Evolutionary conservation across 2,113 vertebrate genomes (phyloP).

Genomic region (Pandion haliaetus): DNA sequence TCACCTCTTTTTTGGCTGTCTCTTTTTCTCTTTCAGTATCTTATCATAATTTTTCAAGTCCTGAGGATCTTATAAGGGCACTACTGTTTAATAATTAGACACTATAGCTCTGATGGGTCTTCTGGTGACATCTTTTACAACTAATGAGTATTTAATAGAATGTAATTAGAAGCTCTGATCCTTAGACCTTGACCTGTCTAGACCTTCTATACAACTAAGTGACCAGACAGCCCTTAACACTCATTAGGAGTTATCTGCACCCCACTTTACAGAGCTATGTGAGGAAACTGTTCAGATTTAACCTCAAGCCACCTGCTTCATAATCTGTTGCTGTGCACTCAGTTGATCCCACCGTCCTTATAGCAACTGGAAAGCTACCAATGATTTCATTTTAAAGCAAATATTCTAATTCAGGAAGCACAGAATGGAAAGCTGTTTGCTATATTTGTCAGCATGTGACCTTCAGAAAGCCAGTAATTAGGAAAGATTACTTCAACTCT

Average conservation of each 20-base stretch:
- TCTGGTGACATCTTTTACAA: constrained; percentile 18
- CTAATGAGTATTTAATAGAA: constrained; percentile 42
- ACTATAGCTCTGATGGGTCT: not conserved
- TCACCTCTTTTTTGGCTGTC: constrained; percentile 48
- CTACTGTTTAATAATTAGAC: constrained; percentile 31
- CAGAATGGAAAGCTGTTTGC: not conserved
- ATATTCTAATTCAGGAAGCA: constrained; percentile 3
- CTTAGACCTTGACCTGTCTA: constrained; percentile 37
- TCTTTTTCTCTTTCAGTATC: not conserved
- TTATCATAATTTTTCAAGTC: constrained; percentile 20
- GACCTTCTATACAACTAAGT: constrained; percentile 53
- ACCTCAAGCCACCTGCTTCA: constrained; percentile 78
- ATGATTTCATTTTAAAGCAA: constrained; percentile 63
- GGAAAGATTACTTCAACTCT: not conserved
- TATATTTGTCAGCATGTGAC: not conserved
- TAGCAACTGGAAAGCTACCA: constrained; percentile 53
- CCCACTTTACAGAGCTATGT: constrained; percentile 73
- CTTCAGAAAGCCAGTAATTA: not conserved
- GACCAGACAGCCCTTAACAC: constrained; percentile 55
- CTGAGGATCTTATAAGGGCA: not conserved
- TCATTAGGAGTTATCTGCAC: constrained; percentile 62
- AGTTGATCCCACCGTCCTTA: constrained; percentile 64
- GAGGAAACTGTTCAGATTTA: constrained; percentile 79
- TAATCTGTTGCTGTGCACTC: constrained; percentile 76
- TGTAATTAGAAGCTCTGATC: constrained; percentile 53